Base-by-base conservation (phyloP, 2,888 invertebrate genomes). In the Sepioteuthis lessoniana region DNA sequence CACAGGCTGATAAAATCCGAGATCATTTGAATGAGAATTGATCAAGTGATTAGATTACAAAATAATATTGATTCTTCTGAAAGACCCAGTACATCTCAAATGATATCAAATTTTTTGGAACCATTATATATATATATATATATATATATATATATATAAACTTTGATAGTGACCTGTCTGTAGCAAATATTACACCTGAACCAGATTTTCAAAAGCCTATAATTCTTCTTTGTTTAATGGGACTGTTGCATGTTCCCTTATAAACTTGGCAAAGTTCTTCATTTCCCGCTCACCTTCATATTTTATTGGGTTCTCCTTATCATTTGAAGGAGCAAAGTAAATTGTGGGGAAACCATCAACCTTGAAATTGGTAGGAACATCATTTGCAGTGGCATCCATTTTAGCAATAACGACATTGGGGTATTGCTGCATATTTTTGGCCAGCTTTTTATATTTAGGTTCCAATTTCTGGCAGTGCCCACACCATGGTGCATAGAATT, bases 401-500 rank as follows among this genome's bases (percentile, higher is more conserved):
- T 97, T 97, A n/a, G 97, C 97, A 93, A 97, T 96, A 5, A 97
- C 96, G 16, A 97, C 94, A 94, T 97, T 96, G 94, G 96, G 96
- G 94, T 96, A 96, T 16, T 95, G 94, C 93, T 97, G 96, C 94
- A 96, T 95, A 92, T 96, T 95, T 95, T 97, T 97, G 35, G 97
- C 97, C 19, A 97, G 95, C 93, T 97, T 97, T 94, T 97, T 97
- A 95, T 97, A 97, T 25, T 96, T 96, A 28, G 98, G 97, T 95
- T 98, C 98, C 91, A 98, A 97, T 60, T 97, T 96, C 96, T 98
- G 98, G 96, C 98, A 98, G 95, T 98, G 98, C 5, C 98, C 98
- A 96, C 98, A 98, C 98, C 98, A 98, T 5, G 98, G 98, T 13
- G 98, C 98, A 95, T 98, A 98, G 95, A 98, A 97, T 95, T 98